Evolutionary conservation across 2,888 invertebrate species (phyloP).

Genomic region (Proisotoma minuta): DNA sequence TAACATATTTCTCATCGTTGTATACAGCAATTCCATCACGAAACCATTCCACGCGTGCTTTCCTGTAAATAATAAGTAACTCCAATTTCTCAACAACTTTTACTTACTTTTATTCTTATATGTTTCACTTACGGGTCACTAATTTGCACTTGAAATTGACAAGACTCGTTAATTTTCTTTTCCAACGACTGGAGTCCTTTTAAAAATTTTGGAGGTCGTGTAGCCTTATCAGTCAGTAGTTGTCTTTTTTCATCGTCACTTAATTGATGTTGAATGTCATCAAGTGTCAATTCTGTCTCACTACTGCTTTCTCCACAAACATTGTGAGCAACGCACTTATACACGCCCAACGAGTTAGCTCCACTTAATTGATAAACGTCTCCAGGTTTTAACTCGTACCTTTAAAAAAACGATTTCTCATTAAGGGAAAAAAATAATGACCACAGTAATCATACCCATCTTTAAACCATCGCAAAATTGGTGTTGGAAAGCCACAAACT

Average conservation of each 20-base stretch:
- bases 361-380: slow-evolving; percentile 89
- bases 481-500: slow-evolving; percentile 66
- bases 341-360: slow-evolving; percentile 74
- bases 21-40: slow-evolving; percentile 72
- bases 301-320: slow-evolving; percentile 87
- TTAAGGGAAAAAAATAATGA: no score
- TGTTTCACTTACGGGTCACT: no score
- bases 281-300: slow-evolving; percentile 78
- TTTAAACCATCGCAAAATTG: slow-evolving; percentile 77
- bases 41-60: slow-evolving; percentile 71
- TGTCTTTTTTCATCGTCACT: slow-evolving; percentile 79
- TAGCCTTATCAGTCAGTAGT: slow-evolving; percentile 58
- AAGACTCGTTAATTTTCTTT: slow-evolving; percentile 74
- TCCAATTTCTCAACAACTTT: no score
- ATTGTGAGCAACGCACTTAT: slow-evolving; percentile 81
- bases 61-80: no score
- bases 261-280: slow-evolving; percentile 83
- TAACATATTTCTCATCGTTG: slow-evolving; percentile 65
- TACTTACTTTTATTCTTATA: no score
- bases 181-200: slow-evolving; percentile 76
- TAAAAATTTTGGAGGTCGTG: slow-evolving; percentile 77
- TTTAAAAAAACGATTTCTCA: no score
- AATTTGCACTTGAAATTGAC: slow-evolving; percentile 76
- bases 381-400: no score
- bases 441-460: slow-evolving; percentile 88